Evolutionary conservation across 2,797 vertebrate genomes (phyloP).

Genomic region (Semotilus atromaculatus): DNA sequence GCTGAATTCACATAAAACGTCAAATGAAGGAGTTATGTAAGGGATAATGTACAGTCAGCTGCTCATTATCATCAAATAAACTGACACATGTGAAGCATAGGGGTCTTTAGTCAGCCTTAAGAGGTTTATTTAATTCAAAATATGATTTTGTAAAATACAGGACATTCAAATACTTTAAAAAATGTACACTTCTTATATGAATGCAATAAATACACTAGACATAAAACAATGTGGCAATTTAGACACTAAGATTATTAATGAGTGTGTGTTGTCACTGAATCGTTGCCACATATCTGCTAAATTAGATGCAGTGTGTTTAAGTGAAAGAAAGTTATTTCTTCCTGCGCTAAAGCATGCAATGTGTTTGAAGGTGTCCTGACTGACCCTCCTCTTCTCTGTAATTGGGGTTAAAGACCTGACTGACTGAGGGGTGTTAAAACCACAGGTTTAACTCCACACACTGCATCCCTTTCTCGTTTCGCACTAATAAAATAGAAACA

Average conservation of each 20-base stretch:
- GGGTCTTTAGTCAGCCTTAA: neutral
- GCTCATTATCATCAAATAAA: neutral
- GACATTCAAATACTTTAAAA: neutral
- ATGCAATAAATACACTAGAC: neutral
- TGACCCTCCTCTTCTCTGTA: constrained; percentile 34
- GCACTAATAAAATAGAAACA: neutral
- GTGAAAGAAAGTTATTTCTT: neutral
- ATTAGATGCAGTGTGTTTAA: neutral
- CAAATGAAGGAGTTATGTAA: neutral
- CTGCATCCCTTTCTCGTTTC: neutral
- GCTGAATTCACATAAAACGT: constrained; percentile 8
- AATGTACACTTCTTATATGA: neutral
- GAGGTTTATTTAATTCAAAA: neutral
- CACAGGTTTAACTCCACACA: neutral
- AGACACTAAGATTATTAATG: neutral
- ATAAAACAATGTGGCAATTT: neutral
- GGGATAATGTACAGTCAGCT: neutral
- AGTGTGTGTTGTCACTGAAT: neutral
- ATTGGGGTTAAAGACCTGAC: constrained; percentile 38
- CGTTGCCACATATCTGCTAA: neutral
- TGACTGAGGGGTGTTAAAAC: constrained; percentile 3
- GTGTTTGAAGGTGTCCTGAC: constrained; percentile 4
- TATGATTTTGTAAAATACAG: neutral
- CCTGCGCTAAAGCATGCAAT: neutral
- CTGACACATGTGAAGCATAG: neutral